phyloP scores from a whole-genome alignment of 1,140 invertebrate species.

The Saxidomus purpurata region DNA sequence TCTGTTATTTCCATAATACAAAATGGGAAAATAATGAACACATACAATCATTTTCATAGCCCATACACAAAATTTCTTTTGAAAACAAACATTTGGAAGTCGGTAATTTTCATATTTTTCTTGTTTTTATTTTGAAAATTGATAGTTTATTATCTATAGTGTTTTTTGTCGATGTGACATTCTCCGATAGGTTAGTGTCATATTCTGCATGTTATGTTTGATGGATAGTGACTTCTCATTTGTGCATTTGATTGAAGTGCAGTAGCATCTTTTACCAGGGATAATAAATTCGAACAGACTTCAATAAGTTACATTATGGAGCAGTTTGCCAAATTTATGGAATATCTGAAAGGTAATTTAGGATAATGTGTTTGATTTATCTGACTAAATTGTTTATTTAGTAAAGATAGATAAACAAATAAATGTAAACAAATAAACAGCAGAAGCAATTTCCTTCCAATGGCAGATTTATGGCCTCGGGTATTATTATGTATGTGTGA shows the following conservation, averaged over 20 bases:
- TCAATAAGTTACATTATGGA: constrained; percentile 17
- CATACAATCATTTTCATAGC: neutral
- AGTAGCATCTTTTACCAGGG: too few species aligned
- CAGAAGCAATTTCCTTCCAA: neutral
- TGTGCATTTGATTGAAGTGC: too few species aligned
- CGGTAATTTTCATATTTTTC: too few species aligned
- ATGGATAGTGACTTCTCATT: too few species aligned
- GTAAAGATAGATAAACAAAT: neutral
- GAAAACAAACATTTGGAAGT: neutral
- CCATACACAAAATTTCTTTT: neutral
- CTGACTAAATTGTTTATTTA: constrained; percentile 9
- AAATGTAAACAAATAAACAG: constrained; percentile 16
- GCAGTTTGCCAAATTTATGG: constrained; percentile 33
- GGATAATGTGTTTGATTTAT: neutral
- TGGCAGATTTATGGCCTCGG: neutral
- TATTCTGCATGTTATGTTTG: too few species aligned
- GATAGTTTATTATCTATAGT: too few species aligned
- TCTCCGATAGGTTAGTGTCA: too few species aligned
- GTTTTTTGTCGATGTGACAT: too few species aligned
- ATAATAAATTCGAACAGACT: too few species aligned
- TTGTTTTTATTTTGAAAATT: too few species aligned
- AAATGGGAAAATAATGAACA: neutral
- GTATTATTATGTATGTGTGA: too few species aligned
- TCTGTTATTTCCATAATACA: neutral
- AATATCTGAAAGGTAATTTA: constrained; percentile 20